These are phyloP conservation scores for Campodea augens DNA, from an alignment of 1,140 invertebrate species.

Conservation along the genomic window DNA sequence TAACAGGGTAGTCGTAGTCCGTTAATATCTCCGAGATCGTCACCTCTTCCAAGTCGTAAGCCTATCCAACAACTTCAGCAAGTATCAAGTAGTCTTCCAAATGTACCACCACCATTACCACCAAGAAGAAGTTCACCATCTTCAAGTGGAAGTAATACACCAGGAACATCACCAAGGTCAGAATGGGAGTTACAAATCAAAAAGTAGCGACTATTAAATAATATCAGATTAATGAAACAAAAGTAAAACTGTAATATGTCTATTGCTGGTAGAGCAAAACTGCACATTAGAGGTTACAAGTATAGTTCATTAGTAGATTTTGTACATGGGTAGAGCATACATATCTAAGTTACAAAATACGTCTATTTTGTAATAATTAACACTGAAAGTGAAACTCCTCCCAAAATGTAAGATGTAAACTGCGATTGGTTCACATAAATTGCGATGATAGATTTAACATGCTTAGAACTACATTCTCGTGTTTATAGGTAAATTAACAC, in stretches of 20 bases:
- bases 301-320: neutral
- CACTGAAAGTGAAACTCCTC: no score
- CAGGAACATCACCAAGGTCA: constrained; percentile 17
- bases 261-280: neutral
- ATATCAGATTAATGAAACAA: no score
- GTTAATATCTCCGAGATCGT: constrained; percentile 32
- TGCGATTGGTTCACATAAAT: no score
- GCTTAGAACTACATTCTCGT: no score
- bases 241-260: no score
- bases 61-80: constrained; percentile 24
- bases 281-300: neutral
- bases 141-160: constrained; percentile 17
- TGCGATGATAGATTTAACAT: no score
- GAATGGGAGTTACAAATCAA: no score
- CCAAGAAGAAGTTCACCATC: constrained; percentile 40
- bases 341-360: no score
- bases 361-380: no score
- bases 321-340: neutral
- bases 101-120: constrained; percentile 36
- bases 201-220: no score
- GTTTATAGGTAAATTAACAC: no score
- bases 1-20: constrained; percentile 26
- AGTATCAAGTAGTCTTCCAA: constrained; percentile 20
- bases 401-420: no score
- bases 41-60: constrained; percentile 17